Conservation (phyloP, 2,113 vertebrate genomes). For the Ciconia stormi region DNA sequence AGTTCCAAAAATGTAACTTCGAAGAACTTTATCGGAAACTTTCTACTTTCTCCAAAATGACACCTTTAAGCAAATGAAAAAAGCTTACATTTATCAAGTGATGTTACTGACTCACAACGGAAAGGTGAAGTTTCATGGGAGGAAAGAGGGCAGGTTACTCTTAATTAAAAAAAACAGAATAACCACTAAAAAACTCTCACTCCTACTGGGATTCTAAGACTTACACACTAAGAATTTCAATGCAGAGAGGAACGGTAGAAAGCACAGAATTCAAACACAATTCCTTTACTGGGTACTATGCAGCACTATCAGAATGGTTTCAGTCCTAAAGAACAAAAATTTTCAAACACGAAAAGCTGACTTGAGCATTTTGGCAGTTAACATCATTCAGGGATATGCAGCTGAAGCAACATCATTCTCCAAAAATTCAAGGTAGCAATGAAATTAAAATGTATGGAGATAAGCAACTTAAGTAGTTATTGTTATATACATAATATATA, state of each 20-base stretch:
- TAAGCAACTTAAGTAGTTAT: background rate
- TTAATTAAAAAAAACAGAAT: background rate
- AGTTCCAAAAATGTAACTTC: background rate
- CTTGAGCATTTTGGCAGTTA: background rate
- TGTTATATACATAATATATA: background rate
- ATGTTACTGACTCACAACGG: background rate
- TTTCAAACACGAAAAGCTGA: background rate
- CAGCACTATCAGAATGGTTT: background rate
- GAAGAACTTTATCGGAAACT: background rate
- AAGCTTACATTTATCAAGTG: background rate
- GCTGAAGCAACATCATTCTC: background rate
- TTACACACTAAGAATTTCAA: background rate
- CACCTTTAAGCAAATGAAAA: background rate
- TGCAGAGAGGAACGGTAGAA: background rate
- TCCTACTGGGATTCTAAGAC: background rate
- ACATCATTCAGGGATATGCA: background rate
- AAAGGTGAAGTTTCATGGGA: background rate
- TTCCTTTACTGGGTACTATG: background rate
- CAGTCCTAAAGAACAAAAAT: background rate
- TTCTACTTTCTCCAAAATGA: background rate
- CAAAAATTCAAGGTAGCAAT: background rate
- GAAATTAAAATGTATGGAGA: background rate
- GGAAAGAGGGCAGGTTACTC: background rate
- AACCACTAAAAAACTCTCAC: background rate
- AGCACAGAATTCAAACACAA: background rate